phyloP scores from a whole-genome alignment of 2,888 invertebrate genomes.

The Camptogramma bilineatum region DNA sequence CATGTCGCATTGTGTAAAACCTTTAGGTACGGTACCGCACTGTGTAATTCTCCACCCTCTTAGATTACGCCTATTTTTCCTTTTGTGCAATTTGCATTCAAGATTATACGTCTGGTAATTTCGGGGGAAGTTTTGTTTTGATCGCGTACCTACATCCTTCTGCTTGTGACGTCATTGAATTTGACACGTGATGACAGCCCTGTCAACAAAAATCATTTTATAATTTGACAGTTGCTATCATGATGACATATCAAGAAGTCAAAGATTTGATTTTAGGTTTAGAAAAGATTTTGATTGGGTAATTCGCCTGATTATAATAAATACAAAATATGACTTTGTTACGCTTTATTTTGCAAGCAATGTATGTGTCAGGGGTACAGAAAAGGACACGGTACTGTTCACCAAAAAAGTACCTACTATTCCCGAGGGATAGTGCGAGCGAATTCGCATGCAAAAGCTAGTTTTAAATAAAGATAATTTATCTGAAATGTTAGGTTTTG shows the following conservation, averaged over 20 bases:
- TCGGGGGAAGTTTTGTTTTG: conserved; percentile 45
- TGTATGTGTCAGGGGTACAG: no score
- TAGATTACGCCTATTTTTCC: conserved; percentile 51
- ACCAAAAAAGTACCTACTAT: no score
- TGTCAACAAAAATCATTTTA: neutral
- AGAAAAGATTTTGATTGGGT: no score
- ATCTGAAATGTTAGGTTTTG: no score
- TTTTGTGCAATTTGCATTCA: conserved; percentile 60
- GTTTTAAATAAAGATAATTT: no score
- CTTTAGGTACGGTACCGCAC: conserved; percentile 27
- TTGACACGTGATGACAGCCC: neutral
- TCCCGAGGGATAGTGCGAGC: no score
- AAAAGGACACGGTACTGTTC: no score
- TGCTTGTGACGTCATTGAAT: neutral
- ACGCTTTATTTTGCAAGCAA: no score
- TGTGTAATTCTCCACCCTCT: conserved; percentile 41
- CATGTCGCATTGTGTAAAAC: neutral
- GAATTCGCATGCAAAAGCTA: no score
- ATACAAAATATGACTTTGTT: no score
- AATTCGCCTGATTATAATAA: no score
- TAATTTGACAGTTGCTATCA: neutral
- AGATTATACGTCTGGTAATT: conserved; percentile 61
- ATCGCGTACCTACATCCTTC: conserved; percentile 11
- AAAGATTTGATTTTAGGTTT: no score
- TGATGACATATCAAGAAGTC: neutral